phyloP scores from a whole-genome alignment of 2,797 vertebrate genomes.

The Pampus argenteus region DNA sequence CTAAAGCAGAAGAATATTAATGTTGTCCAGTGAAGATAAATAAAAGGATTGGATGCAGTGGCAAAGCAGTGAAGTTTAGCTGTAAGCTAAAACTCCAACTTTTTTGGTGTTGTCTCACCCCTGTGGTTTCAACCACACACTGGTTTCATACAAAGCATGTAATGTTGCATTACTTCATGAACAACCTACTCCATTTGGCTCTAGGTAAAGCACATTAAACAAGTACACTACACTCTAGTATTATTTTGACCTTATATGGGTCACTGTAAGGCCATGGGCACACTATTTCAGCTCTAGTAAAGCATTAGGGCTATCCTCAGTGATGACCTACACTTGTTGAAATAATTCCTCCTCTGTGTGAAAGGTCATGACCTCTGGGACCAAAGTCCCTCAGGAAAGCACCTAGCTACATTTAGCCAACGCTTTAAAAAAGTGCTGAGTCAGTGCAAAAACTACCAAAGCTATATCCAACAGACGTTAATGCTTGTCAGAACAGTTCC shows the following conservation, averaged over 20 bases:
- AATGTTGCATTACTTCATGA: not conserved
- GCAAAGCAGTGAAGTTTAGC: too few species aligned
- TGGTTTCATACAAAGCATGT: not conserved
- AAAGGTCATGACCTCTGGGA: conserved; percentile 51
- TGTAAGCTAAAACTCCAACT: not conserved
- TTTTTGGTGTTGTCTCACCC: not conserved
- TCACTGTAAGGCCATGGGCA: conserved; percentile 39
- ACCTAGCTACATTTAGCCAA: conserved; percentile 40
- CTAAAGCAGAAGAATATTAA: not conserved
- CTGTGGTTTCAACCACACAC: not conserved
- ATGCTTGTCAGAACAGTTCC: not conserved
- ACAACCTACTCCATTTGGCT: not conserved
- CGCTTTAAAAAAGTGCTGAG: not conserved
- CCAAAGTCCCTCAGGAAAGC: conserved; percentile 20
- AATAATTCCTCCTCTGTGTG: conserved; percentile 41
- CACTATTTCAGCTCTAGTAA: not conserved
- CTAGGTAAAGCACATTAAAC: not conserved
- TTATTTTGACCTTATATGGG: conserved; percentile 29
- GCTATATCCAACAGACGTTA: not conserved
- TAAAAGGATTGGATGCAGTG: not conserved
- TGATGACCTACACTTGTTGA: conserved; percentile 58
- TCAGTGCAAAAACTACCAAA: too few species aligned
- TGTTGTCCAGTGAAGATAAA: not conserved
- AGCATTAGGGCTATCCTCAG: not conserved
- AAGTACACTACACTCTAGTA: not conserved